A percentile compares a stretch with the other conserved stretches of the same genome.
phyloP scores from a whole-genome alignment of 2,888 invertebrate species.

The Epiblema foenella region DNA sequence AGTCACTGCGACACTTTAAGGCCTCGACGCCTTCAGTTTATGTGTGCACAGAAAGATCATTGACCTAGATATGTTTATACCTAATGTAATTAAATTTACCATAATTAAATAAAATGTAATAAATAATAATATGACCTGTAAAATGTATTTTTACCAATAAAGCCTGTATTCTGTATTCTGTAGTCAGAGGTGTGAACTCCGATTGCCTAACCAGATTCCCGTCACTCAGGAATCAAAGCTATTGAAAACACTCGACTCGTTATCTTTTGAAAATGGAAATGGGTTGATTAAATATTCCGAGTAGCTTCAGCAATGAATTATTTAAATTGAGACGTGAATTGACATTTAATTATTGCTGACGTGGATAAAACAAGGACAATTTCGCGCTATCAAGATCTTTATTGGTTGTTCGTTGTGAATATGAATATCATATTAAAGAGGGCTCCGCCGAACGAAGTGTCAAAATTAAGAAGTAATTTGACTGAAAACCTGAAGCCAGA shows the following conservation, averaged over 20 bases:
- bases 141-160: too few species aligned
- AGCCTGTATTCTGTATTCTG: too few species aligned
- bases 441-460: neutral
- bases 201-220: slow-evolving; percentile 16
- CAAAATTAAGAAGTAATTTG: slow-evolving; percentile 55
- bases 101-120: too few species aligned
- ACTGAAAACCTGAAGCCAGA: slow-evolving; percentile 49
- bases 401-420: neutral
- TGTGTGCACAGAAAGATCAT: too few species aligned
- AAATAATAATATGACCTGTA: too few species aligned
- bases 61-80: too few species aligned
- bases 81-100: too few species aligned
- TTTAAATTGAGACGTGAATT: slow-evolving; percentile 2
- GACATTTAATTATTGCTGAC: slow-evolving; percentile 22
- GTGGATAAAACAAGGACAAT: neutral
- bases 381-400: neutral
- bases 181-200: slow-evolving; percentile 21
- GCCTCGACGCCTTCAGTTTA: neutral
- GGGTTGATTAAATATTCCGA: slow-evolving; percentile 35
- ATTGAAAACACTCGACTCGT: slow-evolving; percentile 25
- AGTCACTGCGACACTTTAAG: neutral
- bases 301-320: slow-evolving; percentile 24
- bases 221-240: slow-evolving; percentile 33
- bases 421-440: too few species aligned
- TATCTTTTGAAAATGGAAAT: slow-evolving; percentile 35